Conservation (phyloP, 2,797 vertebrate genomes). For the Pogoniulus pusillus region DNA sequence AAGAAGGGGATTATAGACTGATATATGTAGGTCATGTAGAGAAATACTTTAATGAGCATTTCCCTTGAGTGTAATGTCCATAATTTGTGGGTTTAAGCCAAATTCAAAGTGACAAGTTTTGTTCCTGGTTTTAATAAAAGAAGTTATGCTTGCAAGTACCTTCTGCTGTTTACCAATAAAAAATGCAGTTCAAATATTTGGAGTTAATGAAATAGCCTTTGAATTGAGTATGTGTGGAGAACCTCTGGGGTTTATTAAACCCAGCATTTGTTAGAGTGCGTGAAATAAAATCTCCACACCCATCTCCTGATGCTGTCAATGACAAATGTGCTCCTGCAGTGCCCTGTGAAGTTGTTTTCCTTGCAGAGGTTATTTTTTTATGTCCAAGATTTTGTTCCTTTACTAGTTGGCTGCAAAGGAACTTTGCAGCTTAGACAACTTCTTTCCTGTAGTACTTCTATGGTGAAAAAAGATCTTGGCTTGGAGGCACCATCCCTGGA, state of each 20-base stretch:
- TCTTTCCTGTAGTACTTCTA: not conserved
- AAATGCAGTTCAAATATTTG: slow-evolving; percentile 36
- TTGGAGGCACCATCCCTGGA: no score
- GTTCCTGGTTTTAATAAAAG: slow-evolving; percentile 38
- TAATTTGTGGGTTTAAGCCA: slow-evolving; percentile 27
- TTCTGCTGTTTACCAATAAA: slow-evolving; percentile 38
- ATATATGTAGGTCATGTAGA: slow-evolving; percentile 43
- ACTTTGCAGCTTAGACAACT: not conserved
- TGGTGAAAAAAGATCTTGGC: not conserved
- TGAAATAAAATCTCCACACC: not conserved
- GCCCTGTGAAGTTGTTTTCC: not conserved
- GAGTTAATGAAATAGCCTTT: slow-evolving; percentile 4
- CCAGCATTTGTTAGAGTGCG: not conserved
- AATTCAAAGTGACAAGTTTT: slow-evolving; percentile 30
- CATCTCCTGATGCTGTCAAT: not conserved
- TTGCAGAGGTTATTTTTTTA: not conserved
- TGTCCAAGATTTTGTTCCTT: not conserved
- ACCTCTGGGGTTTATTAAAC: slow-evolving; percentile 3
- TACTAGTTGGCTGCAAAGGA: not conserved
- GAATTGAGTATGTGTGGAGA: not conserved
- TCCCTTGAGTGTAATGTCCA: slow-evolving; percentile 11
- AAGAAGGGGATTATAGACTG: not conserved
- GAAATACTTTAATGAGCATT: slow-evolving; percentile 34
- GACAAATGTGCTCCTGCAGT: not conserved
- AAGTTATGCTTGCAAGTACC: not conserved